Evolutionary conservation across 2,113 vertebrate genomes (phyloP).

Genomic region (Gadus macrocephalus): DNA sequence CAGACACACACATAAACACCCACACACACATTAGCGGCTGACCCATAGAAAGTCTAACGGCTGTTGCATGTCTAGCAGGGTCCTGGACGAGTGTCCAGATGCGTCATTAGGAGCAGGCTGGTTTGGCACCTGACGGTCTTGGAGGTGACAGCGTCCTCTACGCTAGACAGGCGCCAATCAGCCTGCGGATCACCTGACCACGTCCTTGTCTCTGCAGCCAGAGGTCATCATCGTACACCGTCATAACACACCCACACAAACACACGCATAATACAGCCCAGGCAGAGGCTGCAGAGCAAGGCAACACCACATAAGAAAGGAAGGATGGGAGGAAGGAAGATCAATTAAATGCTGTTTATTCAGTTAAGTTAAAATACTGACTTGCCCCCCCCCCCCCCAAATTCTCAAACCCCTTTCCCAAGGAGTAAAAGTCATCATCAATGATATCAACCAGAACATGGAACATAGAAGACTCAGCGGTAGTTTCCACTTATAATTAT

Average conservation of each 20-base stretch:
- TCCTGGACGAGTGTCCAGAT: slow-evolving; percentile 58
- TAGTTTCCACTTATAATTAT: slow-evolving; percentile 6
- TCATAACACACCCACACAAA: too few relatives aligned
- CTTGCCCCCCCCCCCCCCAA: too few relatives aligned
- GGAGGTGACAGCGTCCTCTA: slow-evolving; percentile 61
- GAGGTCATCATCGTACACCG: slow-evolving; percentile 43
- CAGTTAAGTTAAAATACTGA: too few relatives aligned
- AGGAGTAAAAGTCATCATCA: slow-evolving; percentile 1
- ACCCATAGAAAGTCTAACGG: slow-evolving; percentile 20
- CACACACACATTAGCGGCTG: neutral
- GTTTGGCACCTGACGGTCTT: slow-evolving; percentile 60
- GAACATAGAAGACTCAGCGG: neutral
- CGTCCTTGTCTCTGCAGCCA: slow-evolving; percentile 60
- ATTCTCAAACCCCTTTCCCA: slow-evolving; percentile 9
- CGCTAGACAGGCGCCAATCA: slow-evolving; percentile 55
- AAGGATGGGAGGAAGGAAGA: slow-evolving; percentile 35
- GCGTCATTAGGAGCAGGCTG: slow-evolving; percentile 69
- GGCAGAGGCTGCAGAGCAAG: slow-evolving; percentile 55
- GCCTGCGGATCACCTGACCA: slow-evolving; percentile 51
- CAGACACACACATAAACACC: neutral
- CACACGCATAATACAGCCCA: slow-evolving; percentile 66
- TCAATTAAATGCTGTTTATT: too few relatives aligned
- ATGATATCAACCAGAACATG: slow-evolving; percentile 20
- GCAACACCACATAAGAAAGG: slow-evolving; percentile 40
- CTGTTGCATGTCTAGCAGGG: slow-evolving; percentile 40